Conservation (phyloP, 2,113 vertebrate genomes). For the Danionella cerebrum region DNA sequence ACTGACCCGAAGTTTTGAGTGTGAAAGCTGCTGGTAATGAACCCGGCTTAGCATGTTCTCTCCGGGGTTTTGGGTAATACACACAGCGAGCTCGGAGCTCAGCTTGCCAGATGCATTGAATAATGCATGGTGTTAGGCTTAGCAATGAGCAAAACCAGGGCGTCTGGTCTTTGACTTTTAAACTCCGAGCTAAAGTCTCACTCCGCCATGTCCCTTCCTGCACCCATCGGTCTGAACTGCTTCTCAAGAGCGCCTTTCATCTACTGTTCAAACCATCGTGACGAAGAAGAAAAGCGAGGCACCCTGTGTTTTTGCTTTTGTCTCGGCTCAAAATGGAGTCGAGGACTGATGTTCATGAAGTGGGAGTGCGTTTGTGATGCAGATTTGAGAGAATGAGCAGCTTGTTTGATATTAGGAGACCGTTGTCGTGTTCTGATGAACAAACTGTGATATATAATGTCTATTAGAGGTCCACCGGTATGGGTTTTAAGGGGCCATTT, state of each 20-base stretch:
- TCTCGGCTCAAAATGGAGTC: constrained; percentile 12
- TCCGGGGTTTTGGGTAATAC: constrained; percentile 1
- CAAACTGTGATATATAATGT: neutral
- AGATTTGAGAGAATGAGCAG: neutral
- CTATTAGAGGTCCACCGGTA: too few species aligned
- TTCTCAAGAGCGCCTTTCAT: neutral
- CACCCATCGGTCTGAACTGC: neutral
- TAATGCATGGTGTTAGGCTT: constrained; percentile 30
- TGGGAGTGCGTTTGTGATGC: constrained; percentile 10
- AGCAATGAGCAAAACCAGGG: neutral
- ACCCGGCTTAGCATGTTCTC: neutral
- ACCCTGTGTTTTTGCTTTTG: neutral
- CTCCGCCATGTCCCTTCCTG: neutral
- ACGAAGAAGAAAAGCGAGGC: neutral
- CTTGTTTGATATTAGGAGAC: neutral
- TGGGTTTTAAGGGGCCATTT: too few species aligned
- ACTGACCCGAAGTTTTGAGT: neutral
- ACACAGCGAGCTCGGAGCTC: neutral
- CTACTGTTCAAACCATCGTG: neutral
- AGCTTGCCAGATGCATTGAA: constrained; percentile 21
- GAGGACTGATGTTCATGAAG: constrained; percentile 1
- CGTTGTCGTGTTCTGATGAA: neutral
- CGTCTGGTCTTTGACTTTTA: constrained; percentile 18
- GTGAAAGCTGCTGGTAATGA: neutral
- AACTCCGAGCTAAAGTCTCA: neutral